These are phyloP conservation scores for Gryllus longicercus DNA, from an alignment of 2,888 invertebrate species.

Conservation along the genomic window DNA sequence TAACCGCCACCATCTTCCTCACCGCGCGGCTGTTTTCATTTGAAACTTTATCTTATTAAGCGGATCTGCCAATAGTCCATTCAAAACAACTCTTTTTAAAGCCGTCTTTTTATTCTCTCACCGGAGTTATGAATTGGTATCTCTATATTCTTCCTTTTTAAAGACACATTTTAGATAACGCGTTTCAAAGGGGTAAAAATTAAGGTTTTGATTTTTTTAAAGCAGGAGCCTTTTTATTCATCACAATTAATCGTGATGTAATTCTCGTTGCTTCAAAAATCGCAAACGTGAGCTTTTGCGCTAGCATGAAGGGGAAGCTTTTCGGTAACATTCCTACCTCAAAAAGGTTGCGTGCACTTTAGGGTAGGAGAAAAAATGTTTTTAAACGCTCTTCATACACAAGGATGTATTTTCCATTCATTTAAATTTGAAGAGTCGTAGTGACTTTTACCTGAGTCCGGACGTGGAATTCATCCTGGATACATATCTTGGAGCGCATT, in stretches of 20 bases:
- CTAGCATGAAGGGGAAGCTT: no score
- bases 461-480: no score
- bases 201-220: background rate
- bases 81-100: slow-evolving; percentile 3
- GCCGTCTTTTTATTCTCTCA: background rate
- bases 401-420: no score
- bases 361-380: no score
- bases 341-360: no score
- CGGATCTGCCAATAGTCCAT: background rate
- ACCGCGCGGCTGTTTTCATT: background rate
- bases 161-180: background rate
- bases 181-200: background rate
- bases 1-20: no score
- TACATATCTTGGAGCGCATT: no score
- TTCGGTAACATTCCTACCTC: no score
- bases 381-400: no score
- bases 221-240: background rate
- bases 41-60: background rate
- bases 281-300: background rate
- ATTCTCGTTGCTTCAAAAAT: background rate
- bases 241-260: background rate
- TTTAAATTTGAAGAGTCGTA: no score
- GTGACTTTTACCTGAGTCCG: no score
- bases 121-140: background rate
- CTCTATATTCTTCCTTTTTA: background rate